Evolutionary conservation across 2,797 vertebrate genomes (phyloP).

Genomic region (Amazonetta brasiliensis): DNA sequence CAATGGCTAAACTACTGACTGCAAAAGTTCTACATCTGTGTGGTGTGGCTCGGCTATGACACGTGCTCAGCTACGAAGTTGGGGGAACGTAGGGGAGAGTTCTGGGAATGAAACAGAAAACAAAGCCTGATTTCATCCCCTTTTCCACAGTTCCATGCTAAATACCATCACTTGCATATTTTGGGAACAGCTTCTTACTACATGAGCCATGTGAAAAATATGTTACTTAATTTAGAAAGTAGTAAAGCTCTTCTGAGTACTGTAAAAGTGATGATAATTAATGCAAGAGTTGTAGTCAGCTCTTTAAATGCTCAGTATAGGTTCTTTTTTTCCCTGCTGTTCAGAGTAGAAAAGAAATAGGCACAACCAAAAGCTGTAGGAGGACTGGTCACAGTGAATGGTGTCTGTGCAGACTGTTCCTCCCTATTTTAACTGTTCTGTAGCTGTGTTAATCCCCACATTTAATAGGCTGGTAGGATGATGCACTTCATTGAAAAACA

Average conservation of each 20-base stretch:
- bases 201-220: neutral
- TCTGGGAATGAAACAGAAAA: neutral
- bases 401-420: neutral
- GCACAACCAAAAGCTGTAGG: neutral
- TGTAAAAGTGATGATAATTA: slow-evolving; percentile 53
- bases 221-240: slow-evolving; percentile 51
- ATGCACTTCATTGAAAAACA: neutral
- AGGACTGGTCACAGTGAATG: neutral
- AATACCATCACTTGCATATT: neutral
- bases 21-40: neutral
- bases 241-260: slow-evolving; percentile 48
- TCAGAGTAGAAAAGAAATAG: neutral
- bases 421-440: neutral
- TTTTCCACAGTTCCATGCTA: neutral
- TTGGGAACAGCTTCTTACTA: slow-evolving; percentile 46
- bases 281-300: slow-evolving; percentile 37
- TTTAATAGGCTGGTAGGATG: neutral
- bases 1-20: neutral
- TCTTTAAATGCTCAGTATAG: neutral
- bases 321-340: neutral
- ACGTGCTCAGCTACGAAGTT: neutral
- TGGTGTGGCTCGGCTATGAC: neutral
- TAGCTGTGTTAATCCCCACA: neutral
- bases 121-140: neutral
- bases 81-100: neutral